phyloP scores from a whole-genome alignment of 2,797 vertebrate genomes.

The Semotilus atromaculatus region DNA sequence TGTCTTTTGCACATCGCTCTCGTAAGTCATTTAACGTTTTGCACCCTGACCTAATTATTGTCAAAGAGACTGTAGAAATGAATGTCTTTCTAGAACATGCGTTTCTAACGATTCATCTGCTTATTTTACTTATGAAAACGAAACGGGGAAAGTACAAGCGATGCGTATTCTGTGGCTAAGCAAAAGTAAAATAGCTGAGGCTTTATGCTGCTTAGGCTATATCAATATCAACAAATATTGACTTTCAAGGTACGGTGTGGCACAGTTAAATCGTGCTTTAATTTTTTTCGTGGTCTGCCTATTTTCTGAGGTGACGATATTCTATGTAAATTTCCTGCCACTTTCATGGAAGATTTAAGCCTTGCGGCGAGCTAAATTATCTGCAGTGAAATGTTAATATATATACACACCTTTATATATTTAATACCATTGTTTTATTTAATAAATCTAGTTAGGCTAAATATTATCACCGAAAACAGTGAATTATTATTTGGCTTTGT shows the following conservation, averaged over 20 bases:
- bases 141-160: constrained; percentile 8
- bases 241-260: background rate
- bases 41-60: constrained; percentile 31
- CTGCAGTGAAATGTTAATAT: constrained; percentile 22
- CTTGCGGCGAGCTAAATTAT: constrained; percentile 68
- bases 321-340: constrained; percentile 75
- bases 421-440: constrained; percentile 3
- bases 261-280: constrained; percentile 30
- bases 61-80: constrained; percentile 21
- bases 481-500: constrained; percentile 17
- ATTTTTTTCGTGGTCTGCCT: constrained; percentile 43
- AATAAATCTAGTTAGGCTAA: background rate
- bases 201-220: constrained; percentile 9
- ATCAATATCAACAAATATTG: constrained; percentile 6
- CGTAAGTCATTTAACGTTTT: background rate
- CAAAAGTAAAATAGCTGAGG: constrained; percentile 1
- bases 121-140: constrained; percentile 26
- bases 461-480: background rate
- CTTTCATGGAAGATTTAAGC: constrained; percentile 69
- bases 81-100: constrained; percentile 21
- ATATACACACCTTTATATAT: too few species aligned
- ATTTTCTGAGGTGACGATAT: constrained; percentile 63
- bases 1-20: constrained; percentile 4
- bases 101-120: background rate
- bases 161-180: background rate